Base-by-base conservation (phyloP, 2,797 vertebrate species). In the Protonibea diacanthus region DNA sequence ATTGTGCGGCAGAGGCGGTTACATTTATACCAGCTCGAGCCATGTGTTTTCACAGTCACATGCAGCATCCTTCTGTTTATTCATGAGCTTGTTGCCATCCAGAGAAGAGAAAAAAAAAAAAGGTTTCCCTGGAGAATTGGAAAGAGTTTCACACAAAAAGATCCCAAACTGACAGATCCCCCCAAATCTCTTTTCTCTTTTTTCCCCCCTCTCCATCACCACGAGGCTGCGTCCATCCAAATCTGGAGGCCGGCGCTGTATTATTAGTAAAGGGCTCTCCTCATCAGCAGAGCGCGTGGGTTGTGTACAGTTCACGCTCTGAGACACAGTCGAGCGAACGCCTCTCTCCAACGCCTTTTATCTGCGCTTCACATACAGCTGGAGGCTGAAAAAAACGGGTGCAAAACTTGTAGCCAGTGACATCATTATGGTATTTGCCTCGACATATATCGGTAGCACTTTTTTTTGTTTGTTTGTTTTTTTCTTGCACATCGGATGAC, bases 201-300 rank as follows among this genome's bases (percentile, higher is more conserved):
- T 5, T 76, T 6, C 33, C 20, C 40, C 1, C 62, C 53, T 76
- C 66, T 67, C 38, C 45, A 18, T 73, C 68, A 38, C 38, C 74
- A 61, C n/a, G 3, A 48, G 78, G 62, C 58, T 33, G 13, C 5
- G 69, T 87, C 86, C 84, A 57, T 72, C 67, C 62, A 59, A 55
- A 80, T 59, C 51, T 56, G 25, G 73, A 81, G 74, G 76, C 61
- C 79, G 6, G 18, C 27, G 63, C 70, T 42, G 17, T 78, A 71
- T 83, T 81, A 71, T 81, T 76, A 76, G 83, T 56, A 33, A 59
- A 81, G 80, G 88, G 73, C 53, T 85, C 69, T 90, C 86, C 87
- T 82, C 80, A 70, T 86, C 83, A 77, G 62, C 79, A 76, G 84
- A 87, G 82, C 72, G 86, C 76, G 91, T 93, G 90, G 91, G 90